Evolutionary conservation across 2,888 invertebrate genomes (phyloP), one percentile per base, ranked within the genome.

Genomic region (Lithophane leautieri): DNA sequence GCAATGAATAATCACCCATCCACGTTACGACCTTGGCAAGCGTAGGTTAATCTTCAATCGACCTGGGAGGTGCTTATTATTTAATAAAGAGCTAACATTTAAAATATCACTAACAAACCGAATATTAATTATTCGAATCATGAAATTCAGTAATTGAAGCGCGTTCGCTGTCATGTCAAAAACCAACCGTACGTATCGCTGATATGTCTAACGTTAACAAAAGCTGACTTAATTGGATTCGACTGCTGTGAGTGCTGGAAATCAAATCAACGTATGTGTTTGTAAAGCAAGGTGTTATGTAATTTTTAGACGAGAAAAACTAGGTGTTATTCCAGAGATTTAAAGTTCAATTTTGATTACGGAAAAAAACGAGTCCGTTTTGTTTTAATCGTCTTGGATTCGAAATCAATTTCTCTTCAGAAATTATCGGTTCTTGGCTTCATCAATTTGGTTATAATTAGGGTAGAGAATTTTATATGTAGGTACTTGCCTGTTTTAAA

Each of bases 191-290:
- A 80, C 80, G 74, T 85, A 85, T 83, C 82, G 77, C 63, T 82
- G 83, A 86, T 87, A 88, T 82, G 85, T 90, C 90, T 89, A 90
- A 88, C 89, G 88, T 85, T 86, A 88, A 92, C 92, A 93, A 93
- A 90, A 89, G 90, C 90, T 65, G 85, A 79, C 83, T 90, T 92
- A 93, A 93, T 93, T 93, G 90, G 90, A 92, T 92, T 86, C 84
- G 86, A 81, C 88, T 84, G 76, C 79, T 86, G 80, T 82, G 90
- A 92, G 89, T 90, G 91, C 82, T 84, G 86, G 86, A 82, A 91
- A 91, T 92, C 89, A 90, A 92, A 92, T 91, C 87, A 85, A 86
- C 86, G 83, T 6, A 34, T 88, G 86, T 85, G 83, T 85, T 82
- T 78, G 80, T 82, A 81, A 88, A 89, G 78, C 79, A 78, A 83